phyloP scores from a whole-genome alignment of 2,113 vertebrate genomes.

The Apaloderma vittatum region DNA sequence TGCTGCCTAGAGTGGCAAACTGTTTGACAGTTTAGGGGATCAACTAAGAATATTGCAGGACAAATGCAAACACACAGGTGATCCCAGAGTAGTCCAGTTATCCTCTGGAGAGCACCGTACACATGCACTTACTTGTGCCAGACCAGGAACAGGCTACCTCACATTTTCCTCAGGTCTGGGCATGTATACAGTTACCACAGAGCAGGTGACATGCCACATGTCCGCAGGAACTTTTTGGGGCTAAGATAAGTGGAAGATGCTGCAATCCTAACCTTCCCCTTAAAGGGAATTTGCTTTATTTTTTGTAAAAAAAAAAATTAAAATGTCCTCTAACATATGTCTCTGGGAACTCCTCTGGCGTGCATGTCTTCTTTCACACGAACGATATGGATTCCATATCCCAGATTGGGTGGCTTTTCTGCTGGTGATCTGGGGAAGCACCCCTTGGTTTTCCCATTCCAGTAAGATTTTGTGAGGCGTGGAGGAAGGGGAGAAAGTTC shows the following conservation, averaged over 20 bases:
- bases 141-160: background rate
- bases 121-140: accelerated
- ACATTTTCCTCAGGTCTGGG: background rate
- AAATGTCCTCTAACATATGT: too few species aligned
- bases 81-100: background rate
- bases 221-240: too few species aligned
- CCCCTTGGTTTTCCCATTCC: background rate
- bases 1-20: background rate
- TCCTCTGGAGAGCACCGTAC: background rate
- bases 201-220: background rate
- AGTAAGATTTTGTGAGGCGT: background rate
- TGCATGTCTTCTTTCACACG: background rate
- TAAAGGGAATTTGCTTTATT: background rate
- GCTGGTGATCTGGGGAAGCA: background rate
- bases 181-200: accelerated
- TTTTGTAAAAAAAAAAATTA: too few species aligned
- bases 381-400: accelerated
- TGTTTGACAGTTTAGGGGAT: background rate
- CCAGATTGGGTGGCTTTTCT: background rate
- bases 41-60: background rate
- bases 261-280: background rate
- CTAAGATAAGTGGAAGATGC: background rate
- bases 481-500: background rate
- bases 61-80: background rate
- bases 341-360: background rate